A percentile compares a stretch with the other conserved stretches of the same genome.
Conservation (phyloP, 2,113 vertebrate species). For the Eleginops maclovinus region DNA sequence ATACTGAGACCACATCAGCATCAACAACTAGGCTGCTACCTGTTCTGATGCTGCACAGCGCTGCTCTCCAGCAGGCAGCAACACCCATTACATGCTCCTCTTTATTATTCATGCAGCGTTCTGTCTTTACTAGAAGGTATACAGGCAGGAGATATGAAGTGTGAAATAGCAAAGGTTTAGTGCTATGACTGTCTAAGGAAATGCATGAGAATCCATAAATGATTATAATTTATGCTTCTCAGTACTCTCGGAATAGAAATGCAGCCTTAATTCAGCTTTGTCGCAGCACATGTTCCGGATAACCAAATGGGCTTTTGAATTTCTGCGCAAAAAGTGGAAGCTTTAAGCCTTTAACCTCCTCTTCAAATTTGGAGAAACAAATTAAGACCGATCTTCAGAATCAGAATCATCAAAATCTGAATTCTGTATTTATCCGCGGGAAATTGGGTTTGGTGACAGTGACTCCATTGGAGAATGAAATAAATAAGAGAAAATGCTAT, state of each 20-base stretch:
- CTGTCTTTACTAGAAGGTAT: slow-evolving; percentile 56
- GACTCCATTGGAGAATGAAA: too few relatives aligned
- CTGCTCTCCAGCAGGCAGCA: background rate
- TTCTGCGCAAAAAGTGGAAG: too few relatives aligned
- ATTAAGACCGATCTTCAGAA: too few relatives aligned
- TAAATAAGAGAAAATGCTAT: too few relatives aligned
- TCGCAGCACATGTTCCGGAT: background rate
- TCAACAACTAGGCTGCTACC: slow-evolving; percentile 62
- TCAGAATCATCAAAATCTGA: too few relatives aligned
- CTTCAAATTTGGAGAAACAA: background rate
- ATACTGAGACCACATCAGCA: slow-evolving; percentile 62
- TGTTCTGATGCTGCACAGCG: slow-evolving; percentile 50
- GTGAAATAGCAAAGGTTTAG: background rate
- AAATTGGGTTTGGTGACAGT: too few relatives aligned
- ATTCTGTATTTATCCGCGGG: too few relatives aligned
- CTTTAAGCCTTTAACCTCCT: background rate
- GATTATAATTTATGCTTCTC: background rate
- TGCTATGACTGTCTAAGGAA: background rate
- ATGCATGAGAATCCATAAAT: background rate
- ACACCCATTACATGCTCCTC: slow-evolving; percentile 47
- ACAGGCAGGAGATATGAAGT: background rate
- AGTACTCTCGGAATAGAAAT: background rate
- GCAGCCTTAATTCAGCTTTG: background rate
- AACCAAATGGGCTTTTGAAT: background rate
- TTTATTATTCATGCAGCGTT: slow-evolving; percentile 61